Evolutionary conservation across 2,888 invertebrate species (phyloP), one percentile per base, ranked within the genome.

Genomic region (Ophioninae sp.): DNA sequence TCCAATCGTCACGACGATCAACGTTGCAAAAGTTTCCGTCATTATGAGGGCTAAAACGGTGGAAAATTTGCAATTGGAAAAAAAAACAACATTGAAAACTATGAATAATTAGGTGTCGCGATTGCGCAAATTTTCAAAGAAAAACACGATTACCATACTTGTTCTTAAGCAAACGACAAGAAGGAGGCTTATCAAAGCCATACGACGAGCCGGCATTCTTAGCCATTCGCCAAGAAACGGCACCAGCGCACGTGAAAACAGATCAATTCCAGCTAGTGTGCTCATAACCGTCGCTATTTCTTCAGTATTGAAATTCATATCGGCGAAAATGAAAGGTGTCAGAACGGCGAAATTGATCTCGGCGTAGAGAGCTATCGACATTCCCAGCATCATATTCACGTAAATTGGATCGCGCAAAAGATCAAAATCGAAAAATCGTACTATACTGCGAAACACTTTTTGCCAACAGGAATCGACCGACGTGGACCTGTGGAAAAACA

Each of bases 301-400:
- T 7, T 93, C 88, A 0, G 94, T 95, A 51, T 93, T 92, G 87
- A 95, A 94, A 30, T 94, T 90, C 93, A 95, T 94, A 86, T 96
- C 96, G 64, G 93, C 94, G 22, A 96, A 91, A 81, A 96, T 96
- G 69, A 96, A 95, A 2, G 96, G 96, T 6, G 95, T 94, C 69
- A 96, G 88, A 17, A 95, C 90, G 0, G 96, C 95, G 89, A 96
- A 96, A 88, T 96, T 96, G 0, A 95, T 94, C 90, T 96, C 96
- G 0, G 95, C 95, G 88, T 95, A 95, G 8, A 95, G 94, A 0
- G 96, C 96, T 56, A 96, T 90, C 0, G 96, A 95, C 90, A 96
- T 93, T 20, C 96, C 96, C 67, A 96, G 81, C 93, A 96, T 94
- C 84, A 96, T 95, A 87, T 95, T 96, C 0, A 96, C 94, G 89